Percentiles rank a stretch among this genome's conserved stretches.
phyloP scores from a whole-genome alignment of 1,140 invertebrate species.

The Camponotus floridanus region DNA sequence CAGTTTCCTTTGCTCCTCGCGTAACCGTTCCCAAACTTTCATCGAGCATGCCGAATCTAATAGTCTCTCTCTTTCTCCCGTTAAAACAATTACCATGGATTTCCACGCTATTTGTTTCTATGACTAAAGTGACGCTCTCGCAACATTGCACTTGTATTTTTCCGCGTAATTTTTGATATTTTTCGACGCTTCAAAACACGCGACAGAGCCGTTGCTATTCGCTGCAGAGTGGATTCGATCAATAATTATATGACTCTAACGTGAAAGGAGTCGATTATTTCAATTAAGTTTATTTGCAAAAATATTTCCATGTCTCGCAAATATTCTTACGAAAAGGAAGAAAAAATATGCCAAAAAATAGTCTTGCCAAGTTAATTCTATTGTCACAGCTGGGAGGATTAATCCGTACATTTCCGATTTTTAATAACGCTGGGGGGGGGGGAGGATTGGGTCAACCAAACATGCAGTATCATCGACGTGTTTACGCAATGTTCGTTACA shows the following conservation, averaged over 20 bases:
- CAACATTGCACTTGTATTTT: background rate
- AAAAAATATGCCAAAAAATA: background rate
- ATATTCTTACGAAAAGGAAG: background rate
- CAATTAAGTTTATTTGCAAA: slow-evolving; percentile 4
- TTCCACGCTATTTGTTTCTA: slow-evolving; percentile 43
- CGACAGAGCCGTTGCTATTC: background rate
- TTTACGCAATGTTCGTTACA: slow-evolving; percentile 52
- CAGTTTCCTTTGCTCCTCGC: slow-evolving; percentile 54
- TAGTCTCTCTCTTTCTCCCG: background rate
- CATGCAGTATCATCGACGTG: slow-evolving; percentile 40
- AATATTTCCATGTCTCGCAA: background rate
- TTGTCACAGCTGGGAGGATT: background rate
- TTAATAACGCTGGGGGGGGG: background rate
- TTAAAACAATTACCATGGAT: slow-evolving; percentile 51
- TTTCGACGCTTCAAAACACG: background rate
- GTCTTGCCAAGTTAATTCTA: background rate
- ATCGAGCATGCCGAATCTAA: slow-evolving; percentile 52
- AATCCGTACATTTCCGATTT: slow-evolving; percentile 30
- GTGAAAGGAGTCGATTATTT: background rate
- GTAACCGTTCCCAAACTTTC: slow-evolving; percentile 56
- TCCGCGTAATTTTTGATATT: slow-evolving; percentile 24
- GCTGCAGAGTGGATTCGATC: background rate
- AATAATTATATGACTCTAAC: slow-evolving; percentile 7
- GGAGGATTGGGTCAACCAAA: slow-evolving; percentile 33
- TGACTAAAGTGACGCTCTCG: background rate